Conservation (phyloP, 2,797 vertebrate genomes). For the Notolabrus celidotus region DNA sequence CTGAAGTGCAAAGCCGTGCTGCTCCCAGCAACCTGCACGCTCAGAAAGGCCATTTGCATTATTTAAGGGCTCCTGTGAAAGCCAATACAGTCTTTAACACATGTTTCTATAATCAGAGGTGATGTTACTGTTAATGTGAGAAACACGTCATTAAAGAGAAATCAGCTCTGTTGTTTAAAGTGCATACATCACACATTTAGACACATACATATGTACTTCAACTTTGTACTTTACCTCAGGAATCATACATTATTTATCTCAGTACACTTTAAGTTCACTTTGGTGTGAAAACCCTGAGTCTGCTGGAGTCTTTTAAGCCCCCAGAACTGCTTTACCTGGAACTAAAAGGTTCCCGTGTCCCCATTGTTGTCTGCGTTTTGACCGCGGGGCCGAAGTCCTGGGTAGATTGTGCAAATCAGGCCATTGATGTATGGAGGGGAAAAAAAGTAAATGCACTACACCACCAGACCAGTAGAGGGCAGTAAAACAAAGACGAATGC, state of each 20-base stretch:
- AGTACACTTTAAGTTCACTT: background rate
- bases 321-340: too few species aligned
- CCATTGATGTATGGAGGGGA: too few species aligned
- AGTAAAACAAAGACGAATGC: too few species aligned
- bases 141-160: background rate
- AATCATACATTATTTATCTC: background rate
- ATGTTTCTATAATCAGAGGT: background rate
- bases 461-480: too few species aligned
- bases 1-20: slow-evolving; percentile 62
- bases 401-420: too few species aligned
- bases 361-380: too few species aligned
- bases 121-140: background rate
- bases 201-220: background rate
- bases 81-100: background rate
- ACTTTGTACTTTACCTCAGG: background rate
- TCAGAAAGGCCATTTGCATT: slow-evolving; percentile 58
- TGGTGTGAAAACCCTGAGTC: background rate
- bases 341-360: too few species aligned
- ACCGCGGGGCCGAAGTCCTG: too few species aligned
- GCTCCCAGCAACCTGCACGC: slow-evolving; percentile 44
- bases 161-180: background rate
- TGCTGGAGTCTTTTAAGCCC: too few species aligned
- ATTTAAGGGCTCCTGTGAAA: slow-evolving; percentile 44
- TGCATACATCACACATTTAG: too few species aligned
- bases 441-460: too few species aligned